Evolutionary conservation across 2,113 vertebrate genomes (phyloP).

Genomic region (Thalassarche chlororhynchos): DNA sequence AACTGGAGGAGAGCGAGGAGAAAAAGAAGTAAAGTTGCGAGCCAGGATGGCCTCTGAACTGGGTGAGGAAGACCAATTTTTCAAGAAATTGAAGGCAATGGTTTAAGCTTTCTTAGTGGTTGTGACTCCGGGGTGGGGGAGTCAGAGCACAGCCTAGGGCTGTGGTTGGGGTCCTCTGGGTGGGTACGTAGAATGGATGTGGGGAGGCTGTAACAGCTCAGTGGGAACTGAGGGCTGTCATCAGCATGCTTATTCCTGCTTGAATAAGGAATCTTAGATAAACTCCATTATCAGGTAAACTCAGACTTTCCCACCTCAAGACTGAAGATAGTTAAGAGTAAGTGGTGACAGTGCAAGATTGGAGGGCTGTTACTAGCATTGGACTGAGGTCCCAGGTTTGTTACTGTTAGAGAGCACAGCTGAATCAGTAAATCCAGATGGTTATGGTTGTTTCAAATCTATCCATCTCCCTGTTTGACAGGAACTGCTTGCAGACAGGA

Average conservation of each 20-base stretch:
- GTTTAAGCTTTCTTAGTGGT: not conserved
- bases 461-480: not conserved
- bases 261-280: not conserved
- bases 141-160: not conserved
- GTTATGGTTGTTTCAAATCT: not conserved
- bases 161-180: not conserved
- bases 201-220: not conserved
- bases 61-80: constrained; percentile 24
- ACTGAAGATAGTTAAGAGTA: not conserved
- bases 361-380: not conserved
- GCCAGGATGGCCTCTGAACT: not conserved
- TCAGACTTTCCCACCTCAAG: not conserved
- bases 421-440: not conserved
- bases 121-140: not conserved
- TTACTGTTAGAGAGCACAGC: not conserved
- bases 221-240: not conserved
- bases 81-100: not conserved
- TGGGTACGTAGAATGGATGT: not conserved
- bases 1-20: not conserved
- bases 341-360: not conserved
- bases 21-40: not conserved
- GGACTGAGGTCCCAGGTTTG: not conserved
- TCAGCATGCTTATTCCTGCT: not conserved
- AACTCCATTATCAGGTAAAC: not conserved
- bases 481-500: not conserved